phyloP scores from a whole-genome alignment of 2,113 vertebrate genomes.

The Pachypanchax playfairii region DNA sequence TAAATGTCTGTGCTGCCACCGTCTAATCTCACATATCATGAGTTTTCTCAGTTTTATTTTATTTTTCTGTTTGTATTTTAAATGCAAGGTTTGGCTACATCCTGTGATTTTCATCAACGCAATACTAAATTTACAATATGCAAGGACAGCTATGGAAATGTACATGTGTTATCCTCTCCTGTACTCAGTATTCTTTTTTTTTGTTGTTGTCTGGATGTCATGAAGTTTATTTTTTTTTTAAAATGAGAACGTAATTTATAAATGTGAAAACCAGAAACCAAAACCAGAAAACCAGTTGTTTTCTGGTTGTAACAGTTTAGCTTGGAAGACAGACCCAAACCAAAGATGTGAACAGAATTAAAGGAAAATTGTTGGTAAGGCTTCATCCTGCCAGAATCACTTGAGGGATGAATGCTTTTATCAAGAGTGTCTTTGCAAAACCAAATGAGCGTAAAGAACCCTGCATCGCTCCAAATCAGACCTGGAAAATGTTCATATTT shows the following conservation, averaged over 20 bases:
- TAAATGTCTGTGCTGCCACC: slow-evolving; percentile 23
- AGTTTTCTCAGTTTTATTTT: slow-evolving; percentile 25
- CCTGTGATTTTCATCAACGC: slow-evolving; percentile 23
- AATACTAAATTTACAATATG: slow-evolving; percentile 15
- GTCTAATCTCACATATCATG: slow-evolving; percentile 26
- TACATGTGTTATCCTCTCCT: slow-evolving; percentile 19
- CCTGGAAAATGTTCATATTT: slow-evolving; percentile 32
- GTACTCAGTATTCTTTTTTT: background rate
- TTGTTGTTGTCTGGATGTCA: slow-evolving; percentile 11
- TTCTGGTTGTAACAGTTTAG: too few species aligned
- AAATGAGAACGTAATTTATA: too few species aligned
- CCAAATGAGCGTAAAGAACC: background rate
- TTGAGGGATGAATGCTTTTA: slow-evolving; percentile 25
- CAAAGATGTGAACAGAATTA: slow-evolving; percentile 7
- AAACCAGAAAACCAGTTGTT: too few species aligned
- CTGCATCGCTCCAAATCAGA: slow-evolving; percentile 10
- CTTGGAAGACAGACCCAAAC: too few species aligned
- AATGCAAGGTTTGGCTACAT: slow-evolving; percentile 21
- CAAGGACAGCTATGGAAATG: slow-evolving; percentile 38
- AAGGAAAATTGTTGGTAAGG: slow-evolving; percentile 6
- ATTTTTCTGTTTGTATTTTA: slow-evolving; percentile 7
- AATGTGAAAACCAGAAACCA: too few species aligned
- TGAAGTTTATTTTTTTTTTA: too few species aligned
- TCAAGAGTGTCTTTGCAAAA: slow-evolving; percentile 23
- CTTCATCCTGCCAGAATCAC: slow-evolving; percentile 2